These are phyloP conservation scores for Xylota segnis DNA, from an alignment of 2,888 invertebrate species.

Conservation along the genomic window DNA sequence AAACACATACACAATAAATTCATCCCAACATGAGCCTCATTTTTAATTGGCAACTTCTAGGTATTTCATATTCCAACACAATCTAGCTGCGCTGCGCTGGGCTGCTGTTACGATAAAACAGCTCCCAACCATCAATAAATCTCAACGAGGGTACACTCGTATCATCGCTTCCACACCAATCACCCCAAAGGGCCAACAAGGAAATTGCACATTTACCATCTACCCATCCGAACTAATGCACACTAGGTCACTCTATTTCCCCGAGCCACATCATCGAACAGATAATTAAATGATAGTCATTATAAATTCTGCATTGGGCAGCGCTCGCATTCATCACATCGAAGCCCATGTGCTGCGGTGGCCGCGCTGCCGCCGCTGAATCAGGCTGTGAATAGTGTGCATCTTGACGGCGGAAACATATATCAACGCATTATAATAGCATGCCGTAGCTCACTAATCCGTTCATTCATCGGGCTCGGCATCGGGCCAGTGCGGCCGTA, in stretches of 20 bases:
- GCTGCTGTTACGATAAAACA: constrained; percentile 6
- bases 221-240: constrained; percentile 26
- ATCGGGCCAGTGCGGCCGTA: constrained; percentile 42
- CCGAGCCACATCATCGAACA: constrained; percentile 66
- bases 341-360: constrained; percentile 1
- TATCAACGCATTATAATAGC: constrained; percentile 75
- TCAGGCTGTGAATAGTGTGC: constrained; percentile 48
- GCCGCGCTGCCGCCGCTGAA: constrained; percentile 17
- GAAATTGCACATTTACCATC: constrained; percentile 51
- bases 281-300: constrained; percentile 72
- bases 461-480: constrained; percentile 65
- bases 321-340: constrained; percentile 65
- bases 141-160: constrained; percentile 55
- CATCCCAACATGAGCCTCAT: too few species aligned
- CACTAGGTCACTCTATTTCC: constrained; percentile 71
- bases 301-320: constrained; percentile 73
- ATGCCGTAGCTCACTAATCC: constrained; percentile 72
- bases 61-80: neutral
- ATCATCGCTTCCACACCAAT: constrained; percentile 59
- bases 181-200: constrained; percentile 60
- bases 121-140: constrained; percentile 61
- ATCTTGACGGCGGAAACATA: constrained; percentile 74
- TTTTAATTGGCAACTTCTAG: too few species aligned
- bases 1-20: too few species aligned
- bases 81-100: too few species aligned